Evolutionary conservation across 23 tunicate genomes (phyloP).

Genomic region (Styela plicata): DNA sequence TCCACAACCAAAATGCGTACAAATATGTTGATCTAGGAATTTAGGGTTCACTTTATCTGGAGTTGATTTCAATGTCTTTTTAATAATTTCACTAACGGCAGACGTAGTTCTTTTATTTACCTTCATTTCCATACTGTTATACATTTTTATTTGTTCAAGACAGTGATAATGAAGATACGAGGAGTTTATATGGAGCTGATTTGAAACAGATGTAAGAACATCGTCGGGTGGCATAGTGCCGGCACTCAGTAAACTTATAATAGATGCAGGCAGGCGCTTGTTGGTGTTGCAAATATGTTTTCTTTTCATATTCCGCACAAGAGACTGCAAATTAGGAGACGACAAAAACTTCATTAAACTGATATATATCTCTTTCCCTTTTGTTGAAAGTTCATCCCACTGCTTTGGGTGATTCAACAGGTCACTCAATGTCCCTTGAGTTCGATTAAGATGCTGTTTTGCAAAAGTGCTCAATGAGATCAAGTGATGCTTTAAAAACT

Average conservation of each 20-base stretch:
- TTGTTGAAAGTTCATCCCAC: constrained; percentile 53
- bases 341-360: constrained; percentile 63
- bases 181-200: neutral
- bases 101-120: neutral
- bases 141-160: constrained; percentile 18
- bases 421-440: constrained; percentile 73
- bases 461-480: constrained; percentile 46
- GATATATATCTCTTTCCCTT: constrained; percentile 49
- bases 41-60: neutral
- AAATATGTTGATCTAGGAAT: constrained; percentile 26
- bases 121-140: neutral
- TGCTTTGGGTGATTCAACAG: constrained; percentile 72
- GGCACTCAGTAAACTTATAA: constrained; percentile 26
- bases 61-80: too few species aligned
- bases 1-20: constrained; percentile 64
- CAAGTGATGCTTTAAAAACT: constrained; percentile 29
- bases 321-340: constrained; percentile 18
- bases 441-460: neutral
- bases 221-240: constrained; percentile 35
- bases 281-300: neutral
- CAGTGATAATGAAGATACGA: constrained; percentile 20
- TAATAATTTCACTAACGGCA: neutral
- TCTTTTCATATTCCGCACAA: constrained; percentile 13
- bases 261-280: constrained; percentile 21
- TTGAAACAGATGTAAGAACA: constrained; percentile 2